phyloP scores from a whole-genome alignment of 2,797 vertebrate species.

The Peromyscus attwateri region DNA sequence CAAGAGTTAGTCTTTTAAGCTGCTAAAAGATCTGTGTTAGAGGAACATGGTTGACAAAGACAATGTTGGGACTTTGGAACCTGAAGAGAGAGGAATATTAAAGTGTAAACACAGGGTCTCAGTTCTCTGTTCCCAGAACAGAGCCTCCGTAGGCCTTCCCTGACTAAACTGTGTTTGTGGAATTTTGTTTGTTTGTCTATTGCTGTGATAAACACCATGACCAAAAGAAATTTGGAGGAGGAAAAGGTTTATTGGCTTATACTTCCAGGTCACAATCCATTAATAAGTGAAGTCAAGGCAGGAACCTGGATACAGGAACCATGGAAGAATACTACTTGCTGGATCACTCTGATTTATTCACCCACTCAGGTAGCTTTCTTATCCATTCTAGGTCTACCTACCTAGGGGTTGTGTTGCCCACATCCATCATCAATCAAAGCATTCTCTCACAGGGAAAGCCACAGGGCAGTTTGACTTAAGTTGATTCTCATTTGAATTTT shows the following conservation, averaged over 20 bases:
- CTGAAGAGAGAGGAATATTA: neutral
- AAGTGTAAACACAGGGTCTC: neutral
- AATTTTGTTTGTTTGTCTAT: neutral
- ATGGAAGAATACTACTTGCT: neutral
- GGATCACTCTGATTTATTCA: too few species aligned
- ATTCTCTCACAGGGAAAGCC: neutral
- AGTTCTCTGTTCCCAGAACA: neutral
- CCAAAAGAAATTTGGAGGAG: neutral
- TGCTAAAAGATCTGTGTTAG: neutral
- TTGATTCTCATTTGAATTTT: neutral
- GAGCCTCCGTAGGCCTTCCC: fast-evolving
- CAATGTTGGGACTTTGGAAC: neutral
- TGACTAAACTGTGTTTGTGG: neutral
- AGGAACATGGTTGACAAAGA: neutral
- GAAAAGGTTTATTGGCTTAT: neutral
- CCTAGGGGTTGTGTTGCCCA: neutral
- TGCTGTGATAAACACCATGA: neutral
- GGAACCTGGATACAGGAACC: neutral
- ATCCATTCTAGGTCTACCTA: too few species aligned
- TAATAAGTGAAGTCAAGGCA: neutral
- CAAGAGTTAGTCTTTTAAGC: neutral
- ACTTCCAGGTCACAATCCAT: neutral
- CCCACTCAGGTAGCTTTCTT: neutral
- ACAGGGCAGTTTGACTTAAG: neutral
- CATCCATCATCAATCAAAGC: neutral